These are phyloP conservation scores for Lycophotia porphyrea DNA, from an alignment of 2,888 invertebrate genomes.

Conservation along the genomic window DNA sequence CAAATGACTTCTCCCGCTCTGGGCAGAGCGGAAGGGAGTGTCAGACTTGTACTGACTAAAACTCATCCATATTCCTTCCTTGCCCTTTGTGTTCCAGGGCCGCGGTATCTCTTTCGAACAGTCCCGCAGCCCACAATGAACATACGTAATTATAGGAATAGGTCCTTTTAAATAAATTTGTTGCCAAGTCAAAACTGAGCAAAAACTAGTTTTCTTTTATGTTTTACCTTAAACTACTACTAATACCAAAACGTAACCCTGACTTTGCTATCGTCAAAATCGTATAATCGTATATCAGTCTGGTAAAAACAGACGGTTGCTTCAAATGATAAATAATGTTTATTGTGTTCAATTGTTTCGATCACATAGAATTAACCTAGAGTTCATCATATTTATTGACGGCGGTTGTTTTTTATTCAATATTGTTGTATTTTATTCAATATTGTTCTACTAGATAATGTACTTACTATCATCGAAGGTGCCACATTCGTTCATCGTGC, in stretches of 20 bases:
- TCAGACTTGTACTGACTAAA: too few species aligned
- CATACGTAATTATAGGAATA: background rate
- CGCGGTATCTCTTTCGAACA: too few species aligned
- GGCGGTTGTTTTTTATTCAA: background rate
- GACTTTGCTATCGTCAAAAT: background rate
- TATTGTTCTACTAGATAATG: background rate
- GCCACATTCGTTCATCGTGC: slow-evolving; percentile 36
- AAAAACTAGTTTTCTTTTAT: background rate
- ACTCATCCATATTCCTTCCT: too few species aligned
- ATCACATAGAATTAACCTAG: background rate
- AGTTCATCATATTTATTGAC: background rate
- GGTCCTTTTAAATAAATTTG: background rate
- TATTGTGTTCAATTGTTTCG: background rate
- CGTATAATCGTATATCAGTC: too few species aligned
- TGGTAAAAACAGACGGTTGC: background rate
- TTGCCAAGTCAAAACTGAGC: background rate
- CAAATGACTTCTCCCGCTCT: too few species aligned
- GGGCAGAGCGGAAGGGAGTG: too few species aligned
- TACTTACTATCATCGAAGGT: slow-evolving; percentile 32
- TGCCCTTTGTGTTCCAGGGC: too few species aligned
- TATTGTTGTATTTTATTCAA: background rate
- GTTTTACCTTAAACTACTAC: too few species aligned
- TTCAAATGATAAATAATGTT: background rate
- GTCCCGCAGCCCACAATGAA: too few species aligned
- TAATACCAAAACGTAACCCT: background rate